A percentile compares a stretch with the other conserved stretches of the same genome.
phyloP scores from a whole-genome alignment of 2,888 invertebrate species.

The Alviniconcha strummeri region DNA sequence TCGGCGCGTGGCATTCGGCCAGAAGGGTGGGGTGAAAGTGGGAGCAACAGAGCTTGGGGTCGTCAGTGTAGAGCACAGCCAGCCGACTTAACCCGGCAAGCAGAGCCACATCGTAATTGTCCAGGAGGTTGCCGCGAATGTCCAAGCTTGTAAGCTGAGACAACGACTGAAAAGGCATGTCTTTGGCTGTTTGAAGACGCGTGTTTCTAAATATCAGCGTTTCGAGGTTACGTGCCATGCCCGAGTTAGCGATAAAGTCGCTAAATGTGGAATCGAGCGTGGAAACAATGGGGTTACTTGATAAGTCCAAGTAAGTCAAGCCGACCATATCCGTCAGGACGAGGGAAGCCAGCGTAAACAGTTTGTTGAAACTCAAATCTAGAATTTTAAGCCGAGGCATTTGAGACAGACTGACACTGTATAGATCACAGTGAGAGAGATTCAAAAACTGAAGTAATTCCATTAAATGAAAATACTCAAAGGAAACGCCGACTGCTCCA shows the following conservation, averaged over 20 bases:
- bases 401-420: not conserved
- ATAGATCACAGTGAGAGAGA: not conserved
- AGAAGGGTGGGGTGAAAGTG: not conserved
- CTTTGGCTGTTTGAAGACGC: not conserved
- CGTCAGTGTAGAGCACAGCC: constrained; percentile 5
- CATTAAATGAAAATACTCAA: not conserved
- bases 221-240: not conserved
- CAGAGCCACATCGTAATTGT: not conserved
- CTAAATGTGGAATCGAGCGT: not conserved
- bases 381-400: constrained; percentile 25
- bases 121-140: not conserved
- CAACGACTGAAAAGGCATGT: not conserved
- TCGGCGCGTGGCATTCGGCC: constrained; percentile 14
- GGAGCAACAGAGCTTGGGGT: constrained; percentile 27
- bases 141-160: not conserved
- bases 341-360: not conserved
- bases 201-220: not conserved
- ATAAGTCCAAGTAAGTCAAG: constrained; percentile 3
- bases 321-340: constrained; percentile 15
- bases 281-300: constrained; percentile 1
- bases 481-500: not conserved
- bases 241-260: not conserved
- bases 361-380: constrained; percentile 30
- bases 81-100: not conserved
- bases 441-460: constrained; percentile 19